phyloP scores from a whole-genome alignment of 2,113 vertebrate species.

The Todiramphus chloris region DNA sequence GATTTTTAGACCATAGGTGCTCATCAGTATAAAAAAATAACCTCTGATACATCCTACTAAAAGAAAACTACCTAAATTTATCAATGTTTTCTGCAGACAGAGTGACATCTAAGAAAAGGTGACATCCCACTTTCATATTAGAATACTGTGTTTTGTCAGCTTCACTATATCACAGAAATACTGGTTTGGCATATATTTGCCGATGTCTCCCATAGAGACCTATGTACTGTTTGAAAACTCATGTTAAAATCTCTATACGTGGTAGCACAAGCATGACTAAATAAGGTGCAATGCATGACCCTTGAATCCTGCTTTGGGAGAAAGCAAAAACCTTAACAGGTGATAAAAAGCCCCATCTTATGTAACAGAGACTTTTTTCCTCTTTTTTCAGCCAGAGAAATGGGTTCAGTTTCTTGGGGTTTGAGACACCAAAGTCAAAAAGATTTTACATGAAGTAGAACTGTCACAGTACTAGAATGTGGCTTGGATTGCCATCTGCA shows the following conservation, averaged over 20 bases:
- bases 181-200: neutral
- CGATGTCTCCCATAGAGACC: neutral
- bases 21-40: neutral
- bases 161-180: neutral
- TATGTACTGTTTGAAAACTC: neutral
- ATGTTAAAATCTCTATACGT: neutral
- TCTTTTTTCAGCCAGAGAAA: neutral
- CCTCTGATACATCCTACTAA: neutral
- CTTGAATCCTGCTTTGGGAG: neutral
- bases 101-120: neutral
- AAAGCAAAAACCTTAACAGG: neutral
- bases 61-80: neutral
- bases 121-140: neutral
- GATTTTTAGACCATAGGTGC: neutral
- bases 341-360: rapidly evolving
- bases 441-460: neutral
- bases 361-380: neutral
- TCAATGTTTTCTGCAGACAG: neutral
- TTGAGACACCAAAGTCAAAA: neutral
- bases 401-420: neutral
- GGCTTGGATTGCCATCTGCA: neutral
- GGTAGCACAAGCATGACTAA: neutral
- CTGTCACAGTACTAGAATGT: neutral
- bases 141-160: neutral
- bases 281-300: neutral